A percentile compares a stretch with the other conserved stretches of the same genome.
Evolutionary conservation across 2,113 vertebrate genomes (phyloP).

Genomic region (Hystrix cristata): DNA sequence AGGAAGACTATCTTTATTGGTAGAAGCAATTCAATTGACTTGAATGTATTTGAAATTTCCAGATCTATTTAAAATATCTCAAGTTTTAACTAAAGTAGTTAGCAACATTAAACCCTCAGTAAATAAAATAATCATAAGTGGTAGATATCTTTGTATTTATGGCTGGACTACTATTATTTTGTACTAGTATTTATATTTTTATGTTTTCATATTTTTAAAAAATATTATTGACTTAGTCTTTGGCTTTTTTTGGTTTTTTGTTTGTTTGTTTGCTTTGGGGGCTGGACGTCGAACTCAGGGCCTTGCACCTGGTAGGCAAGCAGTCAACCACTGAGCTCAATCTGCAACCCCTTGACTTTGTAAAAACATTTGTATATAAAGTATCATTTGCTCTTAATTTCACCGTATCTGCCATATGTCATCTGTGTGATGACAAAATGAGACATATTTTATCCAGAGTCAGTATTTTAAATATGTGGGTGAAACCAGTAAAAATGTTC

Average conservation of each 20-base stretch:
- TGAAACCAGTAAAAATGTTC: background rate
- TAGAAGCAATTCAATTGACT: background rate
- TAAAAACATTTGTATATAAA: background rate
- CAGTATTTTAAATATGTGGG: background rate
- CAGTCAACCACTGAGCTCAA: too few species aligned
- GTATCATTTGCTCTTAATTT: background rate
- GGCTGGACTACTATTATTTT: background rate
- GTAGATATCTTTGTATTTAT: background rate
- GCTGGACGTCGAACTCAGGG: too few species aligned
- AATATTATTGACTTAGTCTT: background rate
- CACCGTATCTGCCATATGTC: too few species aligned
- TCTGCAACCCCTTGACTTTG: too few species aligned
- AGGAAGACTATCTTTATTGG: background rate
- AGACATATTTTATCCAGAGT: background rate
- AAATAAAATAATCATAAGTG: background rate
- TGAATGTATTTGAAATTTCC: background rate
- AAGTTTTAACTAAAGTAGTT: background rate
- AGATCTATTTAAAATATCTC: conserved; percentile 17
- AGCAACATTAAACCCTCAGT: background rate
- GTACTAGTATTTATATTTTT: background rate
- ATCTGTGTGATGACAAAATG: background rate
- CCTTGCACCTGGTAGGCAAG: too few species aligned
- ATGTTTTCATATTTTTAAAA: conserved; percentile 12
- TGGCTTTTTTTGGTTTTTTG: too few species aligned
- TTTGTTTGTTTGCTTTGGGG: too few species aligned